A percentile compares a stretch with the other conserved stretches of the same genome.
Evolutionary conservation across 2,113 vertebrate genomes (phyloP).

Genomic region (Pomatorhinus ruficollis): DNA sequence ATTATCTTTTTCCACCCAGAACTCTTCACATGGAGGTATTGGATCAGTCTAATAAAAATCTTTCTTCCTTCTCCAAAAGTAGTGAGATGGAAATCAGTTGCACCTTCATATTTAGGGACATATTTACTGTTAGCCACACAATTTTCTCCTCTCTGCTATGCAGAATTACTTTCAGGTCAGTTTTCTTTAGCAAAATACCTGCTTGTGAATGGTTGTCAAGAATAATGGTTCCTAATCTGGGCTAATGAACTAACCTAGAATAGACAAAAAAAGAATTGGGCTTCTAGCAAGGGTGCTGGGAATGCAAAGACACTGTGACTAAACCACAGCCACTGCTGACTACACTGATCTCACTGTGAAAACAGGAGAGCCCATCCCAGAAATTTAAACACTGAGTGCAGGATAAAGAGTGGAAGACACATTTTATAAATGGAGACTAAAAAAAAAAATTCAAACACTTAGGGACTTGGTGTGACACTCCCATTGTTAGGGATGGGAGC

Average conservation of each 20-base stretch:
- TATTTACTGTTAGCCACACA: not conserved
- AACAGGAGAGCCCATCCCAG: not conserved
- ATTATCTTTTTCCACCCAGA: not conserved
- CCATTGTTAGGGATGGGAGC: constrained; percentile 48
- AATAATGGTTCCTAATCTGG: not conserved
- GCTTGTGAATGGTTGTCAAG: not conserved
- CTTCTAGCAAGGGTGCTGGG: not conserved
- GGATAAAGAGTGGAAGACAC: not conserved
- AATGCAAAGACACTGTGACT: not conserved
- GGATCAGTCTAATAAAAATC: not conserved
- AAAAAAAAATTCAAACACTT: constrained; percentile 10
- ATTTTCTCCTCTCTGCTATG: not conserved
- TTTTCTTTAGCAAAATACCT: not conserved
- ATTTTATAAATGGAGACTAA: not conserved
- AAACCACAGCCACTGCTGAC: not conserved
- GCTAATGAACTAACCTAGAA: not conserved
- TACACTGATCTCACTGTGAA: not conserved
- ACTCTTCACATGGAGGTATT: not conserved
- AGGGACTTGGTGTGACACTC: not conserved
- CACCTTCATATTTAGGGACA: not conserved
- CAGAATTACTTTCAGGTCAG: not conserved
- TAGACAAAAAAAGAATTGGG: not conserved
- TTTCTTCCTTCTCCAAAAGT: not conserved
- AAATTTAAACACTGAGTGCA: not conserved
- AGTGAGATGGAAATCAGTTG: not conserved